Percentiles rank a stretch among this genome's conserved stretches.
These are phyloP conservation scores for Pteruthius melanotis DNA, from an alignment of 2,113 vertebrate species.

Conservation along the genomic window DNA sequence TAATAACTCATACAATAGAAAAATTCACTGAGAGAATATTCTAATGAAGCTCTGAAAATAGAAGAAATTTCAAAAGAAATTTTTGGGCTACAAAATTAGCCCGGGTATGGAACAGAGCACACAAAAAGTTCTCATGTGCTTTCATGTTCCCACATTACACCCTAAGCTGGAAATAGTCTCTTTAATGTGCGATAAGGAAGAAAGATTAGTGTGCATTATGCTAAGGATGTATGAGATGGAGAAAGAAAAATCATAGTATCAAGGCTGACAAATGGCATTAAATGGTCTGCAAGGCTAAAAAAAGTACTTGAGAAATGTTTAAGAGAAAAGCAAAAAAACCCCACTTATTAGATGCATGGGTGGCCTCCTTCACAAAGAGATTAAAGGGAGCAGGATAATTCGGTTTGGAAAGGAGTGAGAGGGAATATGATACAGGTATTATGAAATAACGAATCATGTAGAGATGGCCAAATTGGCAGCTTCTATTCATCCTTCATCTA, in stretches of 20 bases:
- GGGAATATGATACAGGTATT: constrained; percentile 58
- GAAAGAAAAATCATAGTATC: neutral
- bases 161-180: neutral
- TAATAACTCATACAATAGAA: neutral
- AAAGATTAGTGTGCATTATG: neutral
- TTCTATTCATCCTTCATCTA: constrained; percentile 37
- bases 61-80: neutral
- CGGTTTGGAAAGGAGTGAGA: constrained; percentile 25
- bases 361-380: constrained; percentile 52
- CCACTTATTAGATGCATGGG: constrained; percentile 13
- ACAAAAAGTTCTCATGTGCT: neutral
- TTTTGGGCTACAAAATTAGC: neutral
- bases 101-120: neutral
- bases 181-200: neutral
- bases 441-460: constrained; percentile 55
- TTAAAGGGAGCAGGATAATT: constrained; percentile 45
- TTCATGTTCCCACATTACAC: neutral
- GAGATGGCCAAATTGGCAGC: constrained; percentile 55
- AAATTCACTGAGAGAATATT: neutral
- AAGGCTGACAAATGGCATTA: constrained; percentile 11
- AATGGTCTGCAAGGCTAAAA: neutral
- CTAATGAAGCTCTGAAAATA: neutral
- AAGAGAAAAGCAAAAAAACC: neutral
- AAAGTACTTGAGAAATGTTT: neutral
- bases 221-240: neutral